phyloP scores from a whole-genome alignment of 1,140 invertebrate genomes.

The Apis dorsata region DNA sequence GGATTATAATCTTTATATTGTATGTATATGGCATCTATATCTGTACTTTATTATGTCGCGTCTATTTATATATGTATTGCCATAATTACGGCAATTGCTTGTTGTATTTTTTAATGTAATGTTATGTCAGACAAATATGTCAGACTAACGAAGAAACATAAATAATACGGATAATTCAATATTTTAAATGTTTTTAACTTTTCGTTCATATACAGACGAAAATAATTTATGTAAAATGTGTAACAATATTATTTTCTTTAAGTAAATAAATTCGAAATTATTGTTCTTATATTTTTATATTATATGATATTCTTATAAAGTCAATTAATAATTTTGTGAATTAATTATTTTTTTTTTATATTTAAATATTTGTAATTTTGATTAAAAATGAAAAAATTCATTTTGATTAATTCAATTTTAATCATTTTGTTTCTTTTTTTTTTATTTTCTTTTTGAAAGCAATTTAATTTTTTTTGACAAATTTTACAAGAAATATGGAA shows the following conservation, averaged over 20 bases:
- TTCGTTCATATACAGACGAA: neutral
- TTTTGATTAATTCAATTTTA: neutral
- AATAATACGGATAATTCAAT: neutral
- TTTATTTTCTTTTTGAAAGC: too few relatives aligned
- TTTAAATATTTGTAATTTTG: neutral
- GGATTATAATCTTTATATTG: neutral
- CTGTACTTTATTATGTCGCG: too few relatives aligned
- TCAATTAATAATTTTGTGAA: too few relatives aligned
- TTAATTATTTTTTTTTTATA: neutral
- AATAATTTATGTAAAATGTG: neutral
- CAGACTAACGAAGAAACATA: conserved; percentile 22
- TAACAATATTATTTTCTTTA: neutral
- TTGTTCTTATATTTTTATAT: too few relatives aligned
- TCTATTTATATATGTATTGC: neutral
- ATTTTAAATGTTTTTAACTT: neutral
- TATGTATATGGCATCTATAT: neutral
- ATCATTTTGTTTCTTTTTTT: too few relatives aligned
- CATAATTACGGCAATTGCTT: conserved; percentile 23
- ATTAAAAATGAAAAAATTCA: too few relatives aligned
- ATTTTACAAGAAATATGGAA: too few relatives aligned
- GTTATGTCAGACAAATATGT: conserved; percentile 36
- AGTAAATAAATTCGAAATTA: neutral
- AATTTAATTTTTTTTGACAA: too few relatives aligned
- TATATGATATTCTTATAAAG: too few relatives aligned
- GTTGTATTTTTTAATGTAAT: conserved; percentile 30